Percentiles rank a stretch among this genome's conserved stretches.
These are phyloP conservation scores for Chaenodraco wilsoni DNA, from an alignment of 2,797 vertebrate species.

Conservation along the genomic window DNA sequence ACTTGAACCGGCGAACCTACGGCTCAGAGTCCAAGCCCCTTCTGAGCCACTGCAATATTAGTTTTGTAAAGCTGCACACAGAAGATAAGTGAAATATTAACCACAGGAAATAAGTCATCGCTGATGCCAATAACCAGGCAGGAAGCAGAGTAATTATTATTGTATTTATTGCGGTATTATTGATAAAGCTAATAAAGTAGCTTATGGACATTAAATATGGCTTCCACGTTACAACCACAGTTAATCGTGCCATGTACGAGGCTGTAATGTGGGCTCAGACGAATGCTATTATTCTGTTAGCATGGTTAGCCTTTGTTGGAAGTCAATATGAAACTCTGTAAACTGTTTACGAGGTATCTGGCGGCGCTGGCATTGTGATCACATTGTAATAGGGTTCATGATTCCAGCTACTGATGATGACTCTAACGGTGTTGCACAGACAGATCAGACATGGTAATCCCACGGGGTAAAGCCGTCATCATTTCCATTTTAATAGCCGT, in stretches of 20 bases:
- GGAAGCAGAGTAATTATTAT: background rate
- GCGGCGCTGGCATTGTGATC: constrained; percentile 34
- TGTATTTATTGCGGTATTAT: background rate
- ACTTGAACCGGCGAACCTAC: too few species aligned
- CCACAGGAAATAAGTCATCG: background rate
- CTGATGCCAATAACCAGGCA: constrained; percentile 5
- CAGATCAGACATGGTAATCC: constrained; percentile 66
- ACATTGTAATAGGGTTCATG: constrained; percentile 54
- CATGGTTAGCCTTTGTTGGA: constrained; percentile 39
- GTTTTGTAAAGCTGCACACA: background rate
- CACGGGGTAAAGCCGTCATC: constrained; percentile 44
- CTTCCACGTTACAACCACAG: background rate
- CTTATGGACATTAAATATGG: background rate
- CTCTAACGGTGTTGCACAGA: constrained; percentile 37
- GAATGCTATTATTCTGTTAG: constrained; percentile 21
- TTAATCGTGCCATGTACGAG: background rate
- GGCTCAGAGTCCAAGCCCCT: too few species aligned
- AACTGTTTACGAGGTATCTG: constrained; percentile 55
- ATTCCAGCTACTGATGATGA: constrained; percentile 51
- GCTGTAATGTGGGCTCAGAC: constrained; percentile 13
- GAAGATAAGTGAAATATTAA: background rate
- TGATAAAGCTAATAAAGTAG: background rate
- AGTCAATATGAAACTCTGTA: constrained; percentile 41
- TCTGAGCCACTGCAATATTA: background rate
- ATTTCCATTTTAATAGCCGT: constrained; percentile 75